Evolutionary conservation across 2,888 invertebrate genomes (phyloP).

Genomic region (Stegana nigrithorax): DNA sequence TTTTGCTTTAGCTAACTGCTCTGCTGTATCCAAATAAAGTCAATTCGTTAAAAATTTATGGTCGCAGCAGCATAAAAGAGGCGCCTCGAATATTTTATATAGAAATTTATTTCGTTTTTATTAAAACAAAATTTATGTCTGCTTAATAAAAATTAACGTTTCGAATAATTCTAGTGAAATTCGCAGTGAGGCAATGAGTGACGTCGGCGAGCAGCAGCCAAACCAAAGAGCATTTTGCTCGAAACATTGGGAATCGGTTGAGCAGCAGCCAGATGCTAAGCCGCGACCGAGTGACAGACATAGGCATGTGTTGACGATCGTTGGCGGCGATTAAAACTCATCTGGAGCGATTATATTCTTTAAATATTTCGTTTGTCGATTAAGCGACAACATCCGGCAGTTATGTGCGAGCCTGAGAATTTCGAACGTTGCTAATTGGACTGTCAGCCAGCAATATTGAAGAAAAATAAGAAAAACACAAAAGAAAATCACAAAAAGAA

Average conservation of each 20-base stretch:
- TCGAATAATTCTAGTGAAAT: conserved; percentile 62
- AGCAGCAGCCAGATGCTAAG: conserved; percentile 19
- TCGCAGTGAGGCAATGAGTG: conserved; percentile 50
- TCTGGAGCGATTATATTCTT: too few relatives aligned
- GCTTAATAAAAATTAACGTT: conserved; percentile 64
- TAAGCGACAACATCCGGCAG: conserved; percentile 37
- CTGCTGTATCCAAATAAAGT: too few relatives aligned
- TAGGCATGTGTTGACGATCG: conserved; percentile 18
- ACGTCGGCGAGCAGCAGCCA: conserved; percentile 13
- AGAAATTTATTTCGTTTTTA: conserved; percentile 46
- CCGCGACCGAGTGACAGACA: conserved; percentile 18
- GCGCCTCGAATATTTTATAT: conserved; percentile 25
- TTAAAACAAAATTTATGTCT: conserved; percentile 52
- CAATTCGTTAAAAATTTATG: conserved; percentile 54
- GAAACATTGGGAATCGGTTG: conserved; percentile 22
- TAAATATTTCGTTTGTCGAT: conserved; percentile 24
- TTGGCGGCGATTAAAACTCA: conserved; percentile 43
- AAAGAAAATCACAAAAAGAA: too few relatives aligned
- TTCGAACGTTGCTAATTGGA: conserved; percentile 62
- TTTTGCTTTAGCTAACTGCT: too few relatives aligned
- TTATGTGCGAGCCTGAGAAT: conserved; percentile 44
- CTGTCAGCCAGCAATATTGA: too few relatives aligned
- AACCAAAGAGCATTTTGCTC: neutral
- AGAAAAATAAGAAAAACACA: too few relatives aligned
- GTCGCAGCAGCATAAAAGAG: neutral